These are phyloP conservation scores for Zophobas morio DNA, from an alignment of 1,140 invertebrate species.

Conservation along the genomic window DNA sequence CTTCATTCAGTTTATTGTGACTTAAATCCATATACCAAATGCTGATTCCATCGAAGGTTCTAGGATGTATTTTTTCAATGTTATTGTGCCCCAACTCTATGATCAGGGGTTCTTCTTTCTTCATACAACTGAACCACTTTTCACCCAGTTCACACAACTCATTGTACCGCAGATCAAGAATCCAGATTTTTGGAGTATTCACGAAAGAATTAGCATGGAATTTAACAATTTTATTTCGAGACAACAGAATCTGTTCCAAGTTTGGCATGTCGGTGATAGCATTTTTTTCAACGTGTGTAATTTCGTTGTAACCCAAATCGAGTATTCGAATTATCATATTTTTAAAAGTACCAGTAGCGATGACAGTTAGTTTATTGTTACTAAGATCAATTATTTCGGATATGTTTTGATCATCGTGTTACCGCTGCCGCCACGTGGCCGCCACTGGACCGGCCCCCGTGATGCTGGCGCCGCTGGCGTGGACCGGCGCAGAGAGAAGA, in stretches of 20 bases:
- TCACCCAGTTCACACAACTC: not conserved
- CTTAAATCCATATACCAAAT: not conserved
- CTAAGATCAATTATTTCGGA: not conserved
- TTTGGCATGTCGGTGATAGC: no score
- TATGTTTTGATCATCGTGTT: no score
- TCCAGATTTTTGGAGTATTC: not conserved
- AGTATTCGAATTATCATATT: no score
- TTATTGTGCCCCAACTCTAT: not conserved
- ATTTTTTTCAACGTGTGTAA: no score
- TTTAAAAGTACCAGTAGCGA: not conserved
- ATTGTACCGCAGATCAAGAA: not conserved
- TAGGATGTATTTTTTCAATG: not conserved
- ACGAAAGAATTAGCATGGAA: no score
- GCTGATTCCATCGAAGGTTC: not conserved
- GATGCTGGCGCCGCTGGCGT: no score
- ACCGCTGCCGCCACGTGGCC: no score
- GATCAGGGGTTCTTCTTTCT: not conserved
- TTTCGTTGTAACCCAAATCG: no score
- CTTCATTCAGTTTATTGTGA: not conserved
- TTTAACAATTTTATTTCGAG: no score
- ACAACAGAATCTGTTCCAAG: no score
- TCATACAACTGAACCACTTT: conserved; percentile 6
- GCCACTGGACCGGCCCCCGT: no score
- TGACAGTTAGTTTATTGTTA: not conserved
- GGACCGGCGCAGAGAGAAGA: no score